These are phyloP conservation scores for Coenobita brevimanus DNA, from an alignment of 1,140 invertebrate genomes.

Conservation along the genomic window DNA sequence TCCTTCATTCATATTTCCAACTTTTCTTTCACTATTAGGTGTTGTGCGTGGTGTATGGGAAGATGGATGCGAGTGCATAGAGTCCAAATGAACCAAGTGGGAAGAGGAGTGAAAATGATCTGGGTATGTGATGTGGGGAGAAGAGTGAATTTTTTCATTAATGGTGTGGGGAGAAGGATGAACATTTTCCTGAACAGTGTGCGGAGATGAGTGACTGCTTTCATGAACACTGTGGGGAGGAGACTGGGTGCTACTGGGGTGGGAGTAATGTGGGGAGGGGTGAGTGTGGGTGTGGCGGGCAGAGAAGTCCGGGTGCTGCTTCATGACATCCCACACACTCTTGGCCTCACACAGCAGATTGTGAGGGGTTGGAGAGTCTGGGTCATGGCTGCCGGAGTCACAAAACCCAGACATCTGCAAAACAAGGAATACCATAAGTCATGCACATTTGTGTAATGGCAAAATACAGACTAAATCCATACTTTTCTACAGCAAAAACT, in stretches of 20 bases:
- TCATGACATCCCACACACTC: conserved; percentile 60
- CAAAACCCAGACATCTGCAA: conserved; percentile 58
- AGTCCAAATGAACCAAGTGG: no score
- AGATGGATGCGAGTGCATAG: not conserved
- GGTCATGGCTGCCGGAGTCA: conserved; percentile 49
- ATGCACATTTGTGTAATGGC: no score
- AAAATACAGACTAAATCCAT: no score
- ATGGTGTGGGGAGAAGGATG: not conserved
- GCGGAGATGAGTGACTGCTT: no score
- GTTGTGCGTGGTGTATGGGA: not conserved
- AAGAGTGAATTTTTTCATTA: no score
- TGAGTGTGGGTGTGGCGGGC: not conserved
- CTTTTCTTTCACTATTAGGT: not conserved
- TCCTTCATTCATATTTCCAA: not conserved
- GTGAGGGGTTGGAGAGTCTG: conserved; percentile 52
- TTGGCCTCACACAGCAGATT: conserved; percentile 55
- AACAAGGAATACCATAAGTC: no score
- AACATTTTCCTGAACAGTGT: no score
- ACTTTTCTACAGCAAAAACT: no score
- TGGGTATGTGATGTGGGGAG: no score
- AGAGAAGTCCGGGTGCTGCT: conserved; percentile 49
- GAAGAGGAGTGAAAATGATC: no score
- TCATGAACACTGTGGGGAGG: no score
- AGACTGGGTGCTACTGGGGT: not conserved
- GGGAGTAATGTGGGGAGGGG: not conserved